Evolutionary conservation across 30 jellyfish, hydroid and myxozoan genomes (phyloP).

Genomic region (Rhopilema esculentum): DNA sequence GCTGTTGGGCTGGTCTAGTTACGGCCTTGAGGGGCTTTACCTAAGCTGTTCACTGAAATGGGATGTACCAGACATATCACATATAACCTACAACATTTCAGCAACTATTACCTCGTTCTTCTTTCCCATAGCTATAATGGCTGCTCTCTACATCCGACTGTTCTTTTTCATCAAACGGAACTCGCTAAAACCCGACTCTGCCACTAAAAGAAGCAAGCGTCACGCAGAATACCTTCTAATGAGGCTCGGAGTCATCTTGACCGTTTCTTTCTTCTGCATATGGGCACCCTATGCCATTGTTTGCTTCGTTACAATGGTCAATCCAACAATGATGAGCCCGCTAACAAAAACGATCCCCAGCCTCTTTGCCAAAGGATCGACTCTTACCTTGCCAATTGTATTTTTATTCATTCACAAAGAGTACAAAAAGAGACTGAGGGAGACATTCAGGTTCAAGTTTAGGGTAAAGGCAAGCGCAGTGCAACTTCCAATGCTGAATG

Average conservation of each 20-base stretch:
- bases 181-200: slow-evolving; percentile 24
- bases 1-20: slow-evolving; percentile 53
- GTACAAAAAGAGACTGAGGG: not conserved
- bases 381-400: slow-evolving; percentile 38
- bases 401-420: slow-evolving; percentile 22
- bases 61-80: slow-evolving; percentile 26
- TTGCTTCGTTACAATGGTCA: slow-evolving; percentile 6
- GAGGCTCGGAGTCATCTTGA: slow-evolving; percentile 22
- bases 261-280: slow-evolving; percentile 7
- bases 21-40: slow-evolving; percentile 31
- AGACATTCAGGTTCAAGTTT: not conserved
- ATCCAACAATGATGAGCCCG: slow-evolving; percentile 27
- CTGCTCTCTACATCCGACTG: slow-evolving; percentile 2
- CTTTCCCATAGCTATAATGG: slow-evolving; percentile 2
- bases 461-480: not conserved
- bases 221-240: slow-evolving; percentile 6
- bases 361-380: slow-evolving; percentile 39
- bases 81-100: slow-evolving; percentile 12
- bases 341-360: slow-evolving; percentile 45
- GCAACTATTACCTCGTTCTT: slow-evolving; percentile 25
- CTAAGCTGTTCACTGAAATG: slow-evolving; percentile 43
- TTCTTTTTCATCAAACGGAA: slow-evolving; percentile 11
- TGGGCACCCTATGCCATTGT: slow-evolving; percentile 52
- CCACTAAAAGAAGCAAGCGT: not conserved
- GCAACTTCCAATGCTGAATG: not conserved